Evolutionary conservation across 2,113 vertebrate genomes (phyloP).

Genomic region (rat (Rattus norvegicus)): GRCr8 NC_086026.1:67601001-67601500

Average conservation of each 20-base stretch:
- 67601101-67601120: neutral
- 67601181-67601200: constrained; percentile 52
- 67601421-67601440: constrained; percentile 52
- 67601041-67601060: neutral
- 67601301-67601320: neutral
- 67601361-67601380: neutral
- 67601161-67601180: constrained; percentile 55
- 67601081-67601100: neutral
- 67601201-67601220: neutral
- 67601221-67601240: neutral
- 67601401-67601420: neutral
- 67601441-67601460: constrained; percentile 57
- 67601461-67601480: constrained; percentile 12
- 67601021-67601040: neutral
- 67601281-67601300: no score
- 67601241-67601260: neutral
- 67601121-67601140: neutral
- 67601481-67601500: neutral
- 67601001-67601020: neutral
- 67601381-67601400: neutral
- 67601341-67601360: neutral
- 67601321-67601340: neutral
- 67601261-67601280: no score
- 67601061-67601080: no score
- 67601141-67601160: constrained; percentile 6